Evolutionary conservation across 1,140 invertebrate genomes (phyloP).

Genomic region (Acromyrmex heyeri): DNA sequence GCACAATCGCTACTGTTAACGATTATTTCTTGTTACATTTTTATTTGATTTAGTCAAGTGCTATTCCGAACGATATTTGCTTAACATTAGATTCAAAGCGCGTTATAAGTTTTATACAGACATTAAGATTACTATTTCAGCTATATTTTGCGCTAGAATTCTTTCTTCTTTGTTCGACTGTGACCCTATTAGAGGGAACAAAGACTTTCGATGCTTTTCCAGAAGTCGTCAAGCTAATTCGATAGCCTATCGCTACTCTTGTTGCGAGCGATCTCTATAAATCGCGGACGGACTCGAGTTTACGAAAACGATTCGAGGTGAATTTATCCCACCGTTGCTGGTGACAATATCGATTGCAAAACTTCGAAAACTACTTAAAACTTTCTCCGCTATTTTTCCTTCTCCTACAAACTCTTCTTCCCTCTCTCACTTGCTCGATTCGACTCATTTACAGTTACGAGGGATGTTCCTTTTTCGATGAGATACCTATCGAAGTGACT

Average conservation of each 20-base stretch:
- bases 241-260: constrained; percentile 33
- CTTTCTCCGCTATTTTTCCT: constrained; percentile 55
- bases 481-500: constrained; percentile 34
- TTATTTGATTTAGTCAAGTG: background rate
- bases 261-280: constrained; percentile 47
- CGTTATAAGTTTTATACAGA: background rate
- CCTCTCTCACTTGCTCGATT: background rate
- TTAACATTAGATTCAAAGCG: background rate
- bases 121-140: background rate
- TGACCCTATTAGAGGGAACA: background rate
- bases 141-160: background rate
- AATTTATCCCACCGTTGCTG: constrained; percentile 53
- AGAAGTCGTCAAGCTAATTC: constrained; percentile 35
- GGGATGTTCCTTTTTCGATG: background rate
- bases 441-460: constrained; percentile 58
- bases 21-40: background rate
- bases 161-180: background rate
- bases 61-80: background rate
- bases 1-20: background rate
- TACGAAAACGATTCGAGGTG: constrained; percentile 50
- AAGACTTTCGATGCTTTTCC: background rate
- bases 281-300: constrained; percentile 40
- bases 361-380: constrained; percentile 60
- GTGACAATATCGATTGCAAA: constrained; percentile 59
- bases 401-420: constrained; percentile 3